Percentiles rank a stretch among this genome's conserved stretches.
These are phyloP conservation scores for Lichenostomus cassidix DNA, from an alignment of 2,113 vertebrate genomes.

Conservation along the genomic window DNA sequence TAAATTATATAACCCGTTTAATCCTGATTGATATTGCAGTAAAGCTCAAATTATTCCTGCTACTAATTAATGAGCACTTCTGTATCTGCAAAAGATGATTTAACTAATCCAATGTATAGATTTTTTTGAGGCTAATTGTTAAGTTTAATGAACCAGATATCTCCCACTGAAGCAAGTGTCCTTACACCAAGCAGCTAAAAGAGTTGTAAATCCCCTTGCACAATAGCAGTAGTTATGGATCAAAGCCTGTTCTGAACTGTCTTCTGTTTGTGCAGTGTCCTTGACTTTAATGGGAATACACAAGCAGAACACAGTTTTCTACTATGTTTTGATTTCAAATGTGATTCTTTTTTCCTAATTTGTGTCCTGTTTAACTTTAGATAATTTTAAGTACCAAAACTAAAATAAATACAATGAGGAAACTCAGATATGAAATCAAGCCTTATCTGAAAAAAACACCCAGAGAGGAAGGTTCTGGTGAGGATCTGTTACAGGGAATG, in stretches of 20 bases:
- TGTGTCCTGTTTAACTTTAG: not conserved
- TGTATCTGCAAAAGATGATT: slow-evolving; percentile 46
- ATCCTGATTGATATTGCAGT: slow-evolving; percentile 55
- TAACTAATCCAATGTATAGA: slow-evolving; percentile 61
- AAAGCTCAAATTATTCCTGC: slow-evolving; percentile 58
- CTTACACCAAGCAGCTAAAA: not conserved
- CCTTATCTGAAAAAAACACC: not conserved
- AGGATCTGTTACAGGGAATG: not conserved
- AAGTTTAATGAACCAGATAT: slow-evolving; percentile 57
- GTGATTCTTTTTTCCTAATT: not conserved
- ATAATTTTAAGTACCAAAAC: not conserved
- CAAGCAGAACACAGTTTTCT: not conserved
- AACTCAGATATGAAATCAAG: not conserved
- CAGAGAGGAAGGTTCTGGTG: not conserved
- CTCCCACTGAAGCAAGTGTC: slow-evolving; percentile 22
- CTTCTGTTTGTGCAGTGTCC: not conserved
- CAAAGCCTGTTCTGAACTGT: not conserved
- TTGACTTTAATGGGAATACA: not conserved
- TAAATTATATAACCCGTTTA: slow-evolving; percentile 61
- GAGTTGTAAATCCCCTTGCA: not conserved
- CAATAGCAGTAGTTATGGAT: not conserved
- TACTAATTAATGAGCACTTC: slow-evolving; percentile 60
- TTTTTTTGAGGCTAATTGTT: slow-evolving; percentile 62
- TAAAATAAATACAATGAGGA: not conserved
- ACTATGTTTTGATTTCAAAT: not conserved